Conservation (phyloP, 2,113 vertebrate species). For the Cariama cristata region DNA sequence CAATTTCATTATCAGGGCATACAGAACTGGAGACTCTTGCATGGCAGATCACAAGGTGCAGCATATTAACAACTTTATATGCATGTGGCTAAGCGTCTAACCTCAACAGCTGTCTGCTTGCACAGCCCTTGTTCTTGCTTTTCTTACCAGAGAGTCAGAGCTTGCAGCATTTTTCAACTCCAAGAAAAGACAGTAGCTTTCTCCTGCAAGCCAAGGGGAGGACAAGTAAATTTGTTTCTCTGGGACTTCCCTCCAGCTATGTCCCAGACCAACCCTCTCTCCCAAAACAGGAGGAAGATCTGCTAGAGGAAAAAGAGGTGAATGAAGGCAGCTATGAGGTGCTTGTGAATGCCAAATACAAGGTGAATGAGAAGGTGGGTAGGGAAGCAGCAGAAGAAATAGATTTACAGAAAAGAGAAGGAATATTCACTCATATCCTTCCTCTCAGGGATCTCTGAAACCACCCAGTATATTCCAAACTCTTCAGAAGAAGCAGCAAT, state of each 20-base stretch:
- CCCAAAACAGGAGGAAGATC: background rate
- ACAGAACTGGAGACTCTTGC: background rate
- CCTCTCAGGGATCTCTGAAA: background rate
- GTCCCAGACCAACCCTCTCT: background rate
- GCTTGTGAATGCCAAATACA: background rate
- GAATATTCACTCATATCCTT: background rate
- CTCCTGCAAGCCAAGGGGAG: background rate
- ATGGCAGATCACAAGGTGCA: accelerated
- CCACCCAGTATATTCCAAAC: background rate
- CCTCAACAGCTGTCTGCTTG: background rate
- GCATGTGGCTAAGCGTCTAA: background rate
- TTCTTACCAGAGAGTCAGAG: background rate
- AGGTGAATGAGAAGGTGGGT: accelerated
- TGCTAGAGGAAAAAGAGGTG: background rate
- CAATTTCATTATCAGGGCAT: background rate
- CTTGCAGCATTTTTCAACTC: background rate
- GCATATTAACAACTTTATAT: background rate
- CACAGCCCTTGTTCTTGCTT: background rate
- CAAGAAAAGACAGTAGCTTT: background rate
- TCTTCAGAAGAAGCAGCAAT: background rate
- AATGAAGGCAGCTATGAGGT: background rate
- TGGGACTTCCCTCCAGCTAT: background rate
- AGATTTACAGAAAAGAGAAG: background rate
- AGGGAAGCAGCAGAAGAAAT: background rate
- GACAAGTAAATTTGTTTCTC: background rate